Base-by-base conservation (phyloP, 2,113 vertebrate species). In the Oncorhynchus gorbuscha region DNA sequence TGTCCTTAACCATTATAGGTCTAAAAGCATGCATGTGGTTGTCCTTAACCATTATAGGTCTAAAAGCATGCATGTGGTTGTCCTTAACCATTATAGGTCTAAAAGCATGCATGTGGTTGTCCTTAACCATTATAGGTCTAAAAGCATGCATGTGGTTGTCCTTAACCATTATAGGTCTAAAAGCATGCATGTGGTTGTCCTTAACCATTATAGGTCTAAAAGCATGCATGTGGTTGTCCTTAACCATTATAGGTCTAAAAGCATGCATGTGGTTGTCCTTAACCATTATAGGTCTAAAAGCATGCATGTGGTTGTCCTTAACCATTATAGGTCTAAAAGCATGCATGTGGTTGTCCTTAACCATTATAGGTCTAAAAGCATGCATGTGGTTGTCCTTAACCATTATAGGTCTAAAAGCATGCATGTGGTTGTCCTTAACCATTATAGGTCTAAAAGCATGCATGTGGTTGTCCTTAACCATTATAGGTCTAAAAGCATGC, bases 21-120 rank as follows among this genome's bases (percentile, higher is more conserved):
- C 28, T 84, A 76, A 45, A 78, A 71, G 82, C 82, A 79, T 72
- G 55, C 68, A 65, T 28, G 20, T n/a, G 24, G n/a, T n/a, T n/a
- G n/a, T n/a, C n/a, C n/a, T n/a, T n/a, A n/a, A n/a, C n/a, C n/a
- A n/a, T n/a, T n/a, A 58, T 28, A 24, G 24, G 48, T 18, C 28
- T 84, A 76, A 45, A 78, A 71, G 82, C 82, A 79, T 72, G 55
- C 68, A 65, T 28, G 20, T n/a, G 24, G n/a, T n/a, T n/a, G n/a
- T n/a, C n/a, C n/a, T n/a, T n/a, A n/a, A n/a, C n/a, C n/a, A n/a
- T n/a, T n/a, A 58, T 28, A 24, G 24, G 48, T 18, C 28, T 84
- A 76, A 45, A 78, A 71, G 82, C 82, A 79, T 72, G 55, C 68
- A 65, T 28, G 20, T n/a, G 24, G n/a, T n/a, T n/a, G n/a, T n/a